These are phyloP conservation scores for Lepidocyrtinus sp. DNA, from an alignment of 2,888 invertebrate species.

Conservation along the genomic window DNA sequence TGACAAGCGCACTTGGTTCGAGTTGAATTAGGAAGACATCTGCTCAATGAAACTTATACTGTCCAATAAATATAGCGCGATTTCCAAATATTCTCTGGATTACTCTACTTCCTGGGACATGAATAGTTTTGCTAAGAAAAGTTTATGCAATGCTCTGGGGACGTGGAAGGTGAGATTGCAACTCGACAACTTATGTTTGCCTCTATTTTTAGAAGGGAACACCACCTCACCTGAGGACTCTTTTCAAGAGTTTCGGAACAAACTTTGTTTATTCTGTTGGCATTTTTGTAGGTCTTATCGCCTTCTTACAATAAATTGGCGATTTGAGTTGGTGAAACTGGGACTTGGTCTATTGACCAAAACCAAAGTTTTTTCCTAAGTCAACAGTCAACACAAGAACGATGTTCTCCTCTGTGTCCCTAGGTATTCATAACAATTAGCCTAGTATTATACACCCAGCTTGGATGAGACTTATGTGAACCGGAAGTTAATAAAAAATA, in stretches of 20 bases:
- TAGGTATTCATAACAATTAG: too few species aligned
- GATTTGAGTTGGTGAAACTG: background rate
- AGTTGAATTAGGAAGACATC: too few species aligned
- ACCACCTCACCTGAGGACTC: background rate
- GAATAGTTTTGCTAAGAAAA: background rate
- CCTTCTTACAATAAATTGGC: background rate
- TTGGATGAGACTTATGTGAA: background rate
- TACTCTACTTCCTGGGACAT: conserved; percentile 1
- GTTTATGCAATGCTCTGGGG: conserved; percentile 7
- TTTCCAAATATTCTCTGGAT: conserved; percentile 5
- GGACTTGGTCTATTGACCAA: conserved; percentile 10
- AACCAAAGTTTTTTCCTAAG: too few species aligned
- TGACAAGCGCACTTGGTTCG: too few species aligned
- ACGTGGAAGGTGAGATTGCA: conserved; percentile 10
- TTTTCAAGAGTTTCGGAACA: background rate
- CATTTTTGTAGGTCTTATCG: too few species aligned
- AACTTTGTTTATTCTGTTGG: background rate
- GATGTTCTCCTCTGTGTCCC: too few species aligned
- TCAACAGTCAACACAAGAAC: too few species aligned
- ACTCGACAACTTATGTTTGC: conserved; percentile 1
- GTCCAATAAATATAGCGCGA: background rate
- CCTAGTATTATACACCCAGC: too few species aligned
- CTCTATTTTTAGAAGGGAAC: background rate
- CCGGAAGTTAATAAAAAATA: background rate
- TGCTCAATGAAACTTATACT: too few species aligned